A percentile compares a stretch with the other conserved stretches of the same genome.
phyloP scores from a whole-genome alignment of 2,113 vertebrate species.

The Rhabdomys dilectus region DNA sequence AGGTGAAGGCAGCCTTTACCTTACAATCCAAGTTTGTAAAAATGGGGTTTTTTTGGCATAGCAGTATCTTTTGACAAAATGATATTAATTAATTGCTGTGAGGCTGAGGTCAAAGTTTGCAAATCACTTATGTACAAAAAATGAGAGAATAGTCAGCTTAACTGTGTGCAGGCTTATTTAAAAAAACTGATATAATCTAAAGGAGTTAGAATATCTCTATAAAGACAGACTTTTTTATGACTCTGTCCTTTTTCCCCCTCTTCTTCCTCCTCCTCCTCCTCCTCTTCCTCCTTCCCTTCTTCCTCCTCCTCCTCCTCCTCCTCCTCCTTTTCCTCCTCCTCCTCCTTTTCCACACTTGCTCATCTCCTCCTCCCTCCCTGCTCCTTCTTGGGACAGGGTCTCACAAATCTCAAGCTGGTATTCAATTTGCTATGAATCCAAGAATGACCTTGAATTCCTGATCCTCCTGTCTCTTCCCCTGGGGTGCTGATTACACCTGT shows the following conservation, averaged over 20 bases:
- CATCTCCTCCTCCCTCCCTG: not conserved
- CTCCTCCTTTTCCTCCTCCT: not conserved
- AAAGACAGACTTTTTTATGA: not conserved
- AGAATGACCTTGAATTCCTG: not conserved
- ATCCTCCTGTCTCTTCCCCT: no score
- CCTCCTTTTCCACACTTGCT: no score
- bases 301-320: not conserved
- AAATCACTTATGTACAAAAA: not conserved
- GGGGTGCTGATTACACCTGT: not conserved
- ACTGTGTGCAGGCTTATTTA: not conserved
- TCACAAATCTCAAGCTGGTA: not conserved
- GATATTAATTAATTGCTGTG: constrained; percentile 31
- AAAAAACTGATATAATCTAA: not conserved
- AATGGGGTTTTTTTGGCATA: not conserved
- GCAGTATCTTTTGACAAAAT: not conserved
- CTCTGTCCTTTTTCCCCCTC: not conserved
- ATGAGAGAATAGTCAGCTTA: not conserved
- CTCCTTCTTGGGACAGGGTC: not conserved
- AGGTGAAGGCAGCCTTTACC: not conserved
- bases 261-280: not conserved
- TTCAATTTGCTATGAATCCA: not conserved
- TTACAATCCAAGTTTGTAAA: constrained; percentile 11
- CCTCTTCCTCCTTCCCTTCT: no score
- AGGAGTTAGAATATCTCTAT: not conserved
- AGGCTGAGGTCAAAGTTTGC: not conserved